phyloP scores from a whole-genome alignment of 2,888 invertebrate species.

The Drosophila anomelani region DNA sequence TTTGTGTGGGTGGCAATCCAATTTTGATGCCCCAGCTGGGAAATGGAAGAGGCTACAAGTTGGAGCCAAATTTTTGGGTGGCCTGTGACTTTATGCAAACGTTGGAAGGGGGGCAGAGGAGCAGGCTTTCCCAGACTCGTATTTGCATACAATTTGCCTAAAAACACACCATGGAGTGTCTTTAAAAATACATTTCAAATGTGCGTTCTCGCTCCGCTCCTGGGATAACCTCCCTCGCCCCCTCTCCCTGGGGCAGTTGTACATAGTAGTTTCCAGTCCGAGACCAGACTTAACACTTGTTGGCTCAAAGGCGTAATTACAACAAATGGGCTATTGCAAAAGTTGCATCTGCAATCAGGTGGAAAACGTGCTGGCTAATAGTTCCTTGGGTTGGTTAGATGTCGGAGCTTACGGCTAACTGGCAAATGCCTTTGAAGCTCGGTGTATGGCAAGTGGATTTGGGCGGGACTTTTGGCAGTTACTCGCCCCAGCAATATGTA shows the following conservation, averaged over 20 bases:
- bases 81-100: conserved; percentile 30
- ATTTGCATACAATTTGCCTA: conserved; percentile 80
- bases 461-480: conserved; percentile 30
- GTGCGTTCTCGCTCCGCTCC: conserved; percentile 36
- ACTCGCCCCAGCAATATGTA: background rate
- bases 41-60: conserved; percentile 32
- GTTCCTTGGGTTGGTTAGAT: conserved; percentile 33
- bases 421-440: conserved; percentile 70
- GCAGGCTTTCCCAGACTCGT: conserved; percentile 42
- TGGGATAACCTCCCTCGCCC: conserved; percentile 2
- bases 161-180: conserved; percentile 77
- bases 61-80: conserved; percentile 46
- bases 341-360: conserved; percentile 66
- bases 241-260: background rate
- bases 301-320: conserved; percentile 79
- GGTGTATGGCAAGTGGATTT: conserved; percentile 40
- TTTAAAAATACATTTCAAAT: conserved; percentile 77
- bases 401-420: conserved; percentile 48
- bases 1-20: conserved; percentile 67
- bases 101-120: background rate
- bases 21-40: conserved; percentile 63
- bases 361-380: conserved; percentile 65
- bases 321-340: conserved; percentile 64
- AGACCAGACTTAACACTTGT: conserved; percentile 70
- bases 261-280: conserved; percentile 17